These are phyloP conservation scores for Leptopilina drosophilae DNA, from an alignment of 2,888 invertebrate species.

Conservation along the genomic window DNA sequence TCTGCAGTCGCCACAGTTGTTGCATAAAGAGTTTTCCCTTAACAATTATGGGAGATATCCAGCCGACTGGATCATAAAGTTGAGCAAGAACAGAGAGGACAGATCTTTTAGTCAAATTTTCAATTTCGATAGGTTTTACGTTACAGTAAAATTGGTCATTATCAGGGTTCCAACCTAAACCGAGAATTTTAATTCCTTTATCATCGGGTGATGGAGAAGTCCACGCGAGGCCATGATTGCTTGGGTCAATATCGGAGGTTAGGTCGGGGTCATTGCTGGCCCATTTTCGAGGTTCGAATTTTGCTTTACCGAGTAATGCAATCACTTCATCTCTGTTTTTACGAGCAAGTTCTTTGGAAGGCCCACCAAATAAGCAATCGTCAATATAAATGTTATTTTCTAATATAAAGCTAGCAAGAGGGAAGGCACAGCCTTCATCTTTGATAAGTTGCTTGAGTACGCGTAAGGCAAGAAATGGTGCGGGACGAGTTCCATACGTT, in stretches of 20 bases:
- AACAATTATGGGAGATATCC: background rate
- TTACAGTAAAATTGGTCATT: background rate
- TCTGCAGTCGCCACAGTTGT: background rate
- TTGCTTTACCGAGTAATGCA: background rate
- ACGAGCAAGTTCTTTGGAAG: background rate
- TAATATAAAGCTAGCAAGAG: background rate
- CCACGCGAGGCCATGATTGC: background rate
- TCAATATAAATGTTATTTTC: conserved; percentile 1
- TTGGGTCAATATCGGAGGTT: background rate
- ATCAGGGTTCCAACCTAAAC: background rate
- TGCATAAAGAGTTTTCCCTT: background rate
- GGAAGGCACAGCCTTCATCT: conserved; percentile 43
- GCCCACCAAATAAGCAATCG: background rate
- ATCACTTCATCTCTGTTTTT: background rate
- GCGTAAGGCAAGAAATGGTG: conserved; percentile 47
- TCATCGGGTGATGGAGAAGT: background rate
- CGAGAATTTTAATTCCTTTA: background rate
- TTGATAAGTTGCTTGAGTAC: conserved; percentile 44
- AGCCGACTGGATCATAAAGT: background rate
- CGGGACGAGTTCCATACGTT: conserved; percentile 42
- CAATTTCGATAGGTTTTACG: background rate
- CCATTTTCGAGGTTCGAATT: background rate
- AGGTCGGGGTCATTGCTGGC: background rate
- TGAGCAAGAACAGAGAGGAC: background rate
- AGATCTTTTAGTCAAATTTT: background rate